phyloP scores from a whole-genome alignment of 2,888 invertebrate species.

The Ectemnius lituratus region DNA sequence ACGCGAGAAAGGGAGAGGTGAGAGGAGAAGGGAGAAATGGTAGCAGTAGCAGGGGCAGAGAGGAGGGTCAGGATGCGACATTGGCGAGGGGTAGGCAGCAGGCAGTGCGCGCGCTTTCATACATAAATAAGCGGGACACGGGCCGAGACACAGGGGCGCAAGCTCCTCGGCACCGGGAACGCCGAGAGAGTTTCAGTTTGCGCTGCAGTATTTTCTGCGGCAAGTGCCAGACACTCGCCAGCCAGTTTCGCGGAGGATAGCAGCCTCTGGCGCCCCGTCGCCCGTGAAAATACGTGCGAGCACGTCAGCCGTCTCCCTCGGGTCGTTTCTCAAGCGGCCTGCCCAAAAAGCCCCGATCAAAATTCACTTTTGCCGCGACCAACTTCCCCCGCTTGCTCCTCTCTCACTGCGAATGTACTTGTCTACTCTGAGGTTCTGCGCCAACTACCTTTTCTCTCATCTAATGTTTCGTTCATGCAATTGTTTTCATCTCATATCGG shows the following conservation, averaged over 20 bases:
- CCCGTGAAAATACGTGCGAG: conserved; percentile 39
- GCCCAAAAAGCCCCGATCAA: not conserved
- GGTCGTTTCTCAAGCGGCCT: conserved; percentile 21
- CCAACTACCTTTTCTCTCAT: not conserved
- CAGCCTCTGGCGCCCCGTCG: conserved; percentile 15
- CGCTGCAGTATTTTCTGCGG: conserved; percentile 59
- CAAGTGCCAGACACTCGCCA: conserved; percentile 43
- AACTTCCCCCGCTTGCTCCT: not conserved
- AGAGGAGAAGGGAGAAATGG: not conserved
- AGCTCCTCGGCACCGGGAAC: conserved; percentile 21
- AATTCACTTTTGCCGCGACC: not conserved
- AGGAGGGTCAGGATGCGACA: conserved; percentile 20
- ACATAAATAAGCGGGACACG: conserved; percentile 66
- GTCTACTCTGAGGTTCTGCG: not conserved
- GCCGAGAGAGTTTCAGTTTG: conserved; percentile 57
- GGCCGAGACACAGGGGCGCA: conserved; percentile 31
- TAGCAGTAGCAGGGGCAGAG: conserved; percentile 11
- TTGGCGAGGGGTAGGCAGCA: conserved; percentile 24
- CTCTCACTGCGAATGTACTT: not conserved
- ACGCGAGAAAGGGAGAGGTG: conserved; percentile 1
- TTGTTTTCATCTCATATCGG: not conserved
- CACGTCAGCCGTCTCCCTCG: conserved; percentile 20
- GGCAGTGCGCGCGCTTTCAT: conserved; percentile 58
- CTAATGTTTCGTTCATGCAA: not conserved
- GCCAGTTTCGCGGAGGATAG: conserved; percentile 18